Evolutionary conservation across 92 coral and sea anemone species (phyloP).

Genomic region (Paragorgia papillata): DNA sequence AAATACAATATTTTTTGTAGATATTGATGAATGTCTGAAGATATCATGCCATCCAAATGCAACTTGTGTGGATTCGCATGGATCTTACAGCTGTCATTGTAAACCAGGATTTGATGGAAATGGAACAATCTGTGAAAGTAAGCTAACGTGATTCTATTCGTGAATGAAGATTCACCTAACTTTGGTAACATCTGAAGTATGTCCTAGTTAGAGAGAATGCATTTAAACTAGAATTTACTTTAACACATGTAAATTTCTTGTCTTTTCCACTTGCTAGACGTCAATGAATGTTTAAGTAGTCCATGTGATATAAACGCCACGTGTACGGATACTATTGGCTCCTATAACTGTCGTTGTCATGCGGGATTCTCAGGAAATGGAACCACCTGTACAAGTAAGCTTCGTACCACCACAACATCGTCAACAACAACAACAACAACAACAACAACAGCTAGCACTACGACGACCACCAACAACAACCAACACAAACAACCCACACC

Average conservation of each 20-base stretch:
- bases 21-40: neutral
- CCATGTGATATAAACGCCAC: slow-evolving; percentile 7
- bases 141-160: no score
- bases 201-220: no score
- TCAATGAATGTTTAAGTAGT: neutral
- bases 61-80: neutral
- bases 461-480: no score
- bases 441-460: no score
- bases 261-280: neutral
- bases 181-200: no score
- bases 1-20: neutral
- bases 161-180: no score
- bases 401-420: no score
- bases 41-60: neutral
- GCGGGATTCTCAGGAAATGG: slow-evolving; percentile 23
- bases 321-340: slow-evolving; percentile 10
- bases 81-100: neutral
- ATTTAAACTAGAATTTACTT: no score
- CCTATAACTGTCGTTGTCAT: slow-evolving; percentile 1
- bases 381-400: neutral
- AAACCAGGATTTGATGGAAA: slow-evolving; percentile 20
- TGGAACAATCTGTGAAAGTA: slow-evolving; percentile 14
- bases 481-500: no score
- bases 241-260: no score
- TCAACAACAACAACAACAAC: no score